phyloP scores from a whole-genome alignment of 1,140 invertebrate genomes.

The Colletes gigas region DNA sequence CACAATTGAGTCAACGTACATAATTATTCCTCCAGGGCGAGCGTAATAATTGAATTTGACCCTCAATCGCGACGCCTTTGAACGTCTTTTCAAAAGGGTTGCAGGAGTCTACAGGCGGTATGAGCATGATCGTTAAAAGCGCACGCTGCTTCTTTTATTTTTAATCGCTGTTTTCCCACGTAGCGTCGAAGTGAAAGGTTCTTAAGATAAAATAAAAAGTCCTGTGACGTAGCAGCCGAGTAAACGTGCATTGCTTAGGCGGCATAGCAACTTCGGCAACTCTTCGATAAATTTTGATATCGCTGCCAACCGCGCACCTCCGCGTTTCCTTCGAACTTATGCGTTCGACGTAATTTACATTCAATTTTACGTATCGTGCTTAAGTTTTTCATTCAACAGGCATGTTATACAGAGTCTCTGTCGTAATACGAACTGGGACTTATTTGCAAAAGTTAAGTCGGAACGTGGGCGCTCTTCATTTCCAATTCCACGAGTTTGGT shows the following conservation, averaged over 20 bases:
- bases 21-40: background rate
- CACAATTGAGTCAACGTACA: background rate
- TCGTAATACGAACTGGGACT: too few species aligned
- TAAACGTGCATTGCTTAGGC: background rate
- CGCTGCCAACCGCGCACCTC: background rate
- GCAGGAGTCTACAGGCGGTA: background rate
- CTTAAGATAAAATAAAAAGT: slow-evolving; percentile 21
- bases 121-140: slow-evolving; percentile 23
- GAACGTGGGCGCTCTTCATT: background rate
- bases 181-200: slow-evolving; percentile 38
- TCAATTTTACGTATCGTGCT: too few species aligned
- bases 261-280: background rate
- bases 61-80: slow-evolving; percentile 10
- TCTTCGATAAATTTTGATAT: background rate
- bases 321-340: background rate
- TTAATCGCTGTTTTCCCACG: slow-evolving; percentile 49
- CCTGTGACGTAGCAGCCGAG: slow-evolving; percentile 3
- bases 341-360: background rate
- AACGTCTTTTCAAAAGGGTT: slow-evolving; percentile 5
- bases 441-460: too few species aligned
- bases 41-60: slow-evolving; percentile 26
- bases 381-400: too few species aligned
- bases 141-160: slow-evolving; percentile 39
- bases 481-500: slow-evolving; percentile 16
- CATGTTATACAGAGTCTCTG: too few species aligned